Base-by-base conservation (phyloP, 2,888 invertebrate genomes). In the Phyto melanocephala region DNA sequence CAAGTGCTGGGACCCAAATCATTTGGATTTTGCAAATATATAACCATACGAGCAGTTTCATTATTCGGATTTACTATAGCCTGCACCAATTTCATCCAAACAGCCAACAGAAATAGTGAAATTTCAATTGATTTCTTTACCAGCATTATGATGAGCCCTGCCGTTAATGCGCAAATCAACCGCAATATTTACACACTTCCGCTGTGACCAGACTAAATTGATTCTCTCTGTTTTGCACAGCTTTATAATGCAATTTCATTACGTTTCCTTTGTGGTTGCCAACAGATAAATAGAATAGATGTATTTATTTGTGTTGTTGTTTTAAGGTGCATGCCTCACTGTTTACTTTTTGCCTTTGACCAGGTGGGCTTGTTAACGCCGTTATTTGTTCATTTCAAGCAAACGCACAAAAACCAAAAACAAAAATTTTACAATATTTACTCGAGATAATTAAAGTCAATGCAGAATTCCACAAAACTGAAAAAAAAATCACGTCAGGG, bases 61-160 rank as follows among this genome's bases (percentile, higher is more conserved):
- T 88, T 87, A 28, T 86, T 71, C 0, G 86, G 88, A 85, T 89
- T 90, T 3, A 88, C 87, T 24, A 89, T 89, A 40, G 33, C 15
- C 22, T 15, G 52, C 15, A 63, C 54, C 1, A 54, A 81, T 11
- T n/a, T 11, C 2, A 54, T 54, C 5, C 28, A 28, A 28, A 60
- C 22, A 33, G 56, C 24, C 15, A 84, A 65, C 24, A 78, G 40
- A 8, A 58, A 1, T 13, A 76, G 11, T 5, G 65, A n/a, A 37
- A 65, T 11, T 37, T 75, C 58, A 22, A 75, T 65, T 28, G 17
- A 52, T 54, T 60, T 50, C 67, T 67, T 71, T 10, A 22, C 10
- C 56, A 47, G 45, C 6, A 20, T 45, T 62, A 11, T 33, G 28
- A 72, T 1, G 13, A 17, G 20, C 3, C n/a, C n/a, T 5, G 28